Evolutionary conservation across 1,140 invertebrate genomes (phyloP).

Genomic region (Mylabris phalerata): DNA sequence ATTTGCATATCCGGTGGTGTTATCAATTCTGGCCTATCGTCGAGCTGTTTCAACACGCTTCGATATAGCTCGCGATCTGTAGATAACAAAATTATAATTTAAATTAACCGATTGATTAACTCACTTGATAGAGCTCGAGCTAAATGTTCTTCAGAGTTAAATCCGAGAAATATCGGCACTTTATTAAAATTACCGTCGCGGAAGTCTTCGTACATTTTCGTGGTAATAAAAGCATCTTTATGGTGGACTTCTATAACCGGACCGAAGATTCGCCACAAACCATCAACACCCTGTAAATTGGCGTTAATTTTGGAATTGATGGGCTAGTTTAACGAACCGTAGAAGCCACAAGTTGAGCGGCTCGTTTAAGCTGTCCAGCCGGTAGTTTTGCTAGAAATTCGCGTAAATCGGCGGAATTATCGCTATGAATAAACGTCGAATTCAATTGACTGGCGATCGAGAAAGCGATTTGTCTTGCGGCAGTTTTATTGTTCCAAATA

Average conservation of each 20-base stretch:
- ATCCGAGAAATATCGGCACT: slow-evolving; percentile 4
- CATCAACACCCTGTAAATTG: neutral
- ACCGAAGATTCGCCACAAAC: neutral
- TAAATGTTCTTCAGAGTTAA: slow-evolving; percentile 1
- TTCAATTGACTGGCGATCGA: slow-evolving; percentile 4
- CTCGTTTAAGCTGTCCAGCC: slow-evolving; percentile 8
- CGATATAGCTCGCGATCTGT: too few species aligned
- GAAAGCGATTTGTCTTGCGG: slow-evolving; percentile 5
- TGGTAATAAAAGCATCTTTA: slow-evolving; percentile 1
- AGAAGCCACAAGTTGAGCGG: neutral
- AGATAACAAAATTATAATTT: too few species aligned
- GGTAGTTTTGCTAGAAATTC: slow-evolving; percentile 4
- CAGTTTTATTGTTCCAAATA: slow-evolving; percentile 13
- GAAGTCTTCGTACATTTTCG: neutral
- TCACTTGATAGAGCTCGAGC: slow-evolving; percentile 30
- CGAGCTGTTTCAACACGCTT: too few species aligned
- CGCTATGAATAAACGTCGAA: neutral
- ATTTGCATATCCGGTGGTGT: too few species aligned
- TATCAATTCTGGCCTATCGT: too few species aligned
- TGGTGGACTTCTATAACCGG: slow-evolving; percentile 1
- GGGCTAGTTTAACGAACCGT: neutral
- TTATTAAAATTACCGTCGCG: slow-evolving; percentile 1
- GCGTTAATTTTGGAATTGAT: too few species aligned
- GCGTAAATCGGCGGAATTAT: slow-evolving; percentile 9
- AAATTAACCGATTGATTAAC: neutral